phyloP scores from a whole-genome alignment of 92 coral and sea anemone species.

The Bergia sp. region DNA sequence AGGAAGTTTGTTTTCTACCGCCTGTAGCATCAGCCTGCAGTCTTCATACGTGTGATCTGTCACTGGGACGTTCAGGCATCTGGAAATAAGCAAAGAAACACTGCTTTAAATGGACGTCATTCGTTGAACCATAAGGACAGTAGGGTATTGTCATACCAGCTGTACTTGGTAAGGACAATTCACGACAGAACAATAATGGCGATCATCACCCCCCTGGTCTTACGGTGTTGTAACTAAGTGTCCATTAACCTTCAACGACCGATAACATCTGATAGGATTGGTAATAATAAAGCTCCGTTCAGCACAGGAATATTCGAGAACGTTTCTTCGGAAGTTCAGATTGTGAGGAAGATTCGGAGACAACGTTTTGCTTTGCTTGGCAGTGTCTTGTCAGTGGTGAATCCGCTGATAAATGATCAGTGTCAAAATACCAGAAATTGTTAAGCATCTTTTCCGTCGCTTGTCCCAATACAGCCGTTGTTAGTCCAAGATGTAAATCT shows the following conservation, averaged over 20 bases:
- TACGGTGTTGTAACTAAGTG: neutral
- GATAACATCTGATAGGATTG: too few species aligned
- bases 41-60: constrained; percentile 88
- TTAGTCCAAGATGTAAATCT: neutral
- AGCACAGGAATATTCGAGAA: neutral
- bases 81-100: neutral
- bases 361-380: neutral
- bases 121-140: neutral
- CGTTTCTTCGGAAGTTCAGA: neutral
- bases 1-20: constrained; percentile 73
- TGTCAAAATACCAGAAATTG: neutral
- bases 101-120: neutral
- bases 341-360: neutral
- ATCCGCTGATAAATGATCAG: neutral
- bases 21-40: constrained; percentile 79
- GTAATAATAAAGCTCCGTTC: too few species aligned
- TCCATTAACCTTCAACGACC: too few species aligned
- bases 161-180: neutral
- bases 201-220: too few species aligned
- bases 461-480: too few species aligned
- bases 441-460: neutral
- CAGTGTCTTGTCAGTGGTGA: neutral
- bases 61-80: constrained; percentile 70
- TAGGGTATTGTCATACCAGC: neutral
- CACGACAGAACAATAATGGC: too few species aligned